A percentile compares a stretch with the other conserved stretches of the same genome.
Conservation (phyloP, 2,113 vertebrate species). For the Tragelaphus buxtoni region DNA sequence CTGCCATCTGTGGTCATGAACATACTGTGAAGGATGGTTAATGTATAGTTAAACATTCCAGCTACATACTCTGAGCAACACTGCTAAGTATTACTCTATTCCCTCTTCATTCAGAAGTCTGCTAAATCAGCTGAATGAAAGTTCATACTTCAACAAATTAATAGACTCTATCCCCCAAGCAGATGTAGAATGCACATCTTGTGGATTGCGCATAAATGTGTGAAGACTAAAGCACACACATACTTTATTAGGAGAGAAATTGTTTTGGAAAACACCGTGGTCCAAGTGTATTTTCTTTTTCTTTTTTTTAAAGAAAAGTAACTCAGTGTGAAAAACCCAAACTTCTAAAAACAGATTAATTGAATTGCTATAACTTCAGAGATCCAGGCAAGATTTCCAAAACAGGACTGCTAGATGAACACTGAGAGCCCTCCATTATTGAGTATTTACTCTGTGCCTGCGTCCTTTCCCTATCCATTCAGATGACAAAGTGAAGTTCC, state of each 20-base stretch:
- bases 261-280: not conserved
- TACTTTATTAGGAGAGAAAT: not conserved
- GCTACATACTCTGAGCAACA: not conserved
- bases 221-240: not conserved
- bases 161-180: not conserved
- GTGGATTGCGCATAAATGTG: not conserved
- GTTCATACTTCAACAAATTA: not conserved
- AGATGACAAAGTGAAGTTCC: not conserved
- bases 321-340: not conserved
- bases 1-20: not conserved
- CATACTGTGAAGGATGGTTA: not conserved
- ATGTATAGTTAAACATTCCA: not conserved
- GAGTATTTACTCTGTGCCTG: not conserved
- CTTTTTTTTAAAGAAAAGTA: not conserved
- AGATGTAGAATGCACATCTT: not conserved
- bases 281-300: not conserved
- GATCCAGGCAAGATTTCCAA: slow-evolving; percentile 17
- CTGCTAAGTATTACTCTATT: not conserved
- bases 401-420: not conserved
- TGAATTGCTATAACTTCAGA: not conserved
- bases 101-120: slow-evolving; percentile 13
- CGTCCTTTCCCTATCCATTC: not conserved
- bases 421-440: not conserved
- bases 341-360: not conserved
- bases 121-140: not conserved